Evolutionary conservation across 2,113 vertebrate genomes (phyloP).

Genomic region (Rhinolophus ferrumequinum): DNA sequence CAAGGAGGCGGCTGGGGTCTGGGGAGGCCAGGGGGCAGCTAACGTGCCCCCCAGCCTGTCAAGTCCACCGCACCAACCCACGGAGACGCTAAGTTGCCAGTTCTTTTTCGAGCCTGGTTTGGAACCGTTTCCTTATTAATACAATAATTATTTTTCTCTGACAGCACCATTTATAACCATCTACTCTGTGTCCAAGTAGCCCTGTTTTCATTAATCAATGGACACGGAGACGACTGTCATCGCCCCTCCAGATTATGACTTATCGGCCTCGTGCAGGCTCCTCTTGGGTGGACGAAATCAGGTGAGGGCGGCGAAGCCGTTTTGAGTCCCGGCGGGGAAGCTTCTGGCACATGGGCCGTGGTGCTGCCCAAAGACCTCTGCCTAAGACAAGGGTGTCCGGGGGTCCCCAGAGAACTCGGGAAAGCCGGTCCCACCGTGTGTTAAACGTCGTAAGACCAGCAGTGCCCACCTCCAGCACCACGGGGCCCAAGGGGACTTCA

Average conservation of each 20-base stretch:
- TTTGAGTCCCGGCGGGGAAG: not conserved
- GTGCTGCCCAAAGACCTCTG: not conserved
- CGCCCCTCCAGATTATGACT: constrained; percentile 86
- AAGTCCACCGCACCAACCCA: not conserved
- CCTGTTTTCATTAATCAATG: constrained; percentile 88
- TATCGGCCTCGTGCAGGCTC: constrained; percentile 83
- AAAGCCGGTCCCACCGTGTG: not conserved
- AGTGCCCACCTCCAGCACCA: no score
- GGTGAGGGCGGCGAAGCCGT: not conserved
- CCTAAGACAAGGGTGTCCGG: not conserved
- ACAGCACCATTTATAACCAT: constrained; percentile 89
- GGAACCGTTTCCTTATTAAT: constrained; percentile 86
- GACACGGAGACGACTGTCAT: constrained; percentile 85
- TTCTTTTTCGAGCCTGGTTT: constrained; percentile 66
- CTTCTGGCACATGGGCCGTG: not conserved
- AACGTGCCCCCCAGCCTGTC: not conserved
- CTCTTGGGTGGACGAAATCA: constrained; percentile 53
- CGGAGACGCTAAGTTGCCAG: constrained; percentile 51
- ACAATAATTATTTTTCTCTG: constrained; percentile 89
- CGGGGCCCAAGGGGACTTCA: not conserved
- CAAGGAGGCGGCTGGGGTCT: not conserved
- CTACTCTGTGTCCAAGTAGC: constrained; percentile 87
- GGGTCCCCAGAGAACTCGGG: not conserved
- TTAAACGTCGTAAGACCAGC: not conserved
- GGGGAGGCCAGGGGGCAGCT: not conserved